Evolutionary conservation across 2,797 vertebrate genomes (phyloP).

Genomic region (Gadopsis bispinosus): DNA sequence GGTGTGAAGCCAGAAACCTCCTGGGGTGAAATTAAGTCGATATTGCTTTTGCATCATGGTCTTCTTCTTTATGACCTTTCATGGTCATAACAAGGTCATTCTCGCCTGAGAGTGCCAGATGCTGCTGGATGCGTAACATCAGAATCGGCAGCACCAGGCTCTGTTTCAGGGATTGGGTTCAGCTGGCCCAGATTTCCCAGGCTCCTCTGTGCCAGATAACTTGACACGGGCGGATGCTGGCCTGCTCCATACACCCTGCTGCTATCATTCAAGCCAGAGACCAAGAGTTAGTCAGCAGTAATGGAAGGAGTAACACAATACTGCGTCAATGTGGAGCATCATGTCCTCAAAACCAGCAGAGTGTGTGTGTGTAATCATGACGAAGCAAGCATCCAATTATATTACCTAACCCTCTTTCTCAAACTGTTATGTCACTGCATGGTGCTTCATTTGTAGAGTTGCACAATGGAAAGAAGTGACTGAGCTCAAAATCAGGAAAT

Average conservation of each 20-base stretch:
- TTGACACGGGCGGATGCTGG: constrained; percentile 67
- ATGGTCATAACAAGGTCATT: constrained; percentile 45
- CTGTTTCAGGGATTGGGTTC: constrained; percentile 81
- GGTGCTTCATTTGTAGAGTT: constrained; percentile 50
- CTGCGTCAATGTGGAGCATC: constrained; percentile 60
- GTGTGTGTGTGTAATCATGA: constrained; percentile 48
- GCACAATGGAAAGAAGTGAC: constrained; percentile 33
- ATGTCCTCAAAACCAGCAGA: constrained; percentile 51
- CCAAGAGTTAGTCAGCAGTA: constrained; percentile 80
- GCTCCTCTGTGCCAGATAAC: constrained; percentile 74
- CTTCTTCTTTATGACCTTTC: constrained; percentile 33
- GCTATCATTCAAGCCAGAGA: constrained; percentile 73
- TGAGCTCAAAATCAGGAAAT: constrained; percentile 39
- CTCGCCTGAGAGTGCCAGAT: constrained; percentile 50
- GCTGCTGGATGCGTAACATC: constrained; percentile 61
- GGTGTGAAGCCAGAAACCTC: background rate
- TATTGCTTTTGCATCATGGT: background rate
- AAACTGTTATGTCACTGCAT: constrained; percentile 61
- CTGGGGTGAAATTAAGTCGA: background rate
- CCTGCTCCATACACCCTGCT: constrained; percentile 33
- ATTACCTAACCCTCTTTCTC: constrained; percentile 59
- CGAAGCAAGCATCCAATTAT: constrained; percentile 55
- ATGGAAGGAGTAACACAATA: constrained; percentile 77
- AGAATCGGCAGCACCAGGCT: constrained; percentile 63
- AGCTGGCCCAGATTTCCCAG: constrained; percentile 77